phyloP scores from a whole-genome alignment of 2,113 vertebrate species.

The Menura novaehollandiae region DNA sequence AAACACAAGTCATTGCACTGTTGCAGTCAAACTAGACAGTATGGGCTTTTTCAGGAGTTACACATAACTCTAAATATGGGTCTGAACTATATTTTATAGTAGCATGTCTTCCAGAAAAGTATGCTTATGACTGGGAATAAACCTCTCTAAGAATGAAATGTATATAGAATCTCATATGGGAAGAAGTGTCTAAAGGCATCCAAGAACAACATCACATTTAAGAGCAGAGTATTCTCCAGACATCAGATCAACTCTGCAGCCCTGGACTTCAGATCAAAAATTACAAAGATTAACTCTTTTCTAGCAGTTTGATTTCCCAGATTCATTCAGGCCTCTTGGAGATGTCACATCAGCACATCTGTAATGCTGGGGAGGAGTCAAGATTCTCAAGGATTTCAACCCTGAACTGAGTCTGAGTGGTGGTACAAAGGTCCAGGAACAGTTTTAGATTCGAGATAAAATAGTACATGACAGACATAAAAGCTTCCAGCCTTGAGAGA shows the following conservation, averaged over 20 bases:
- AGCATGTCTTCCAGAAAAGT: neutral
- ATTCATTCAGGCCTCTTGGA: neutral
- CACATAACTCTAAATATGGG: neutral
- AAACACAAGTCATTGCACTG: neutral
- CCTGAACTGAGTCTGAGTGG: neutral
- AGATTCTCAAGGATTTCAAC: neutral
- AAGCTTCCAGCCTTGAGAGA: neutral
- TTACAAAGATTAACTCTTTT: neutral
- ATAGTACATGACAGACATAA: neutral
- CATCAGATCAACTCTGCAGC: neutral
- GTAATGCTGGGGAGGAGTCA: neutral
- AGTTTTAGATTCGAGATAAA: neutral
- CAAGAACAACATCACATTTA: neutral
- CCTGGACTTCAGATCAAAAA: neutral
- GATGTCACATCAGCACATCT: neutral
- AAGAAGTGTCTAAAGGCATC: neutral
- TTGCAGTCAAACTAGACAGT: neutral
- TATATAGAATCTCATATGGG: neutral
- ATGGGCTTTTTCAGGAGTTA: neutral
- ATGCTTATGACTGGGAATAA: neutral
- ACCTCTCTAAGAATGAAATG: neutral
- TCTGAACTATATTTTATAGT: neutral
- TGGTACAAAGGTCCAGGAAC: neutral
- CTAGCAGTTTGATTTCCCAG: neutral
- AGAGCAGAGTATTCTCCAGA: neutral